Evolutionary conservation across 2,888 invertebrate genomes (phyloP).

Genomic region (Lacanobia oleracea): DNA sequence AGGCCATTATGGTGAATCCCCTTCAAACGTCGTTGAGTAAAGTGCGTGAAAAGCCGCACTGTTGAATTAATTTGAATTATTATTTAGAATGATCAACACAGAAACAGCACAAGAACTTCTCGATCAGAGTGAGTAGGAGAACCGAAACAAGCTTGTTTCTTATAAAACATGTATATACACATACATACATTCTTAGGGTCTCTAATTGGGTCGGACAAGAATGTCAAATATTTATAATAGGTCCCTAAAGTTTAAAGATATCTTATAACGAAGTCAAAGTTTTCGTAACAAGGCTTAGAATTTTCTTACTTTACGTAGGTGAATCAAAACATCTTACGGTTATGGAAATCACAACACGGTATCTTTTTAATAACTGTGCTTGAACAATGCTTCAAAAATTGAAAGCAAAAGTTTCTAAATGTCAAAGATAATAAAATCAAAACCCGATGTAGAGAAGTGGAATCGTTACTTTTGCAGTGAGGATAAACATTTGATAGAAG

Average conservation of each 20-base stretch:
- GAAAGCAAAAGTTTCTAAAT: constrained; percentile 13
- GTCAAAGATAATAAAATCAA: constrained; percentile 15
- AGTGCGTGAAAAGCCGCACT: constrained; percentile 3
- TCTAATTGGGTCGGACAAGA: constrained; percentile 51
- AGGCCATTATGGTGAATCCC: constrained; percentile 9
- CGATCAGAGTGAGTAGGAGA: background rate
- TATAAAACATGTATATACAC: constrained; percentile 35
- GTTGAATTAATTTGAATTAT: constrained; percentile 8
- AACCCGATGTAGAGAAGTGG: no score
- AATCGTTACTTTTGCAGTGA: constrained; percentile 30
- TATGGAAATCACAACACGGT: background rate
- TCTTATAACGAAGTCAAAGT: constrained; percentile 47
- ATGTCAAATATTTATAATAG: constrained; percentile 51
- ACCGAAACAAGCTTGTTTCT: constrained; percentile 27
- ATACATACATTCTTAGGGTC: constrained; percentile 34
- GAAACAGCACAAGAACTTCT: constrained; percentile 7
- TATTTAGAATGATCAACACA: background rate
- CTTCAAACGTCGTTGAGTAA: background rate
- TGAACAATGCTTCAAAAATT: background rate
- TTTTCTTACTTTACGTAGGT: constrained; percentile 2
- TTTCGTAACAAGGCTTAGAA: constrained; percentile 49
- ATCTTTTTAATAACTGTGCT: background rate
- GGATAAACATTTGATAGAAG: constrained; percentile 52
- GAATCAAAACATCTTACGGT: constrained; percentile 21
- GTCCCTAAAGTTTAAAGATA: constrained; percentile 54